Evolutionary conservation across 2,797 vertebrate species (phyloP).

Genomic region (Toxotes lorentzi): DNA sequence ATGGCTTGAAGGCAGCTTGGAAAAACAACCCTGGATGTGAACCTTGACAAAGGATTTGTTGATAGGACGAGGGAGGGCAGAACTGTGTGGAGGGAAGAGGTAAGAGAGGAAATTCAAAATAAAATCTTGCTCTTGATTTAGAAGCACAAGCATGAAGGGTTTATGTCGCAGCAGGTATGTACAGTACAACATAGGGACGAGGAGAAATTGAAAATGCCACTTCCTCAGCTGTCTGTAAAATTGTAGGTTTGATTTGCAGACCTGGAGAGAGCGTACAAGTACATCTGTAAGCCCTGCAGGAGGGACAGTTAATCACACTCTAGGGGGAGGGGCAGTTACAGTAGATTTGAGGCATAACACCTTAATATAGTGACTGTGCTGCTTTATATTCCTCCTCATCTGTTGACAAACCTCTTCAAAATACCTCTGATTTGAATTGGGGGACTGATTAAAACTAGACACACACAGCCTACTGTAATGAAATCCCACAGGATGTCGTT

Average conservation of each 20-base stretch:
- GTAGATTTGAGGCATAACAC: conserved; percentile 13
- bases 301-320: conserved; percentile 31
- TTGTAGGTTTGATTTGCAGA: conserved; percentile 40
- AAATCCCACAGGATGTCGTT: not conserved
- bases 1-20: conserved; percentile 7
- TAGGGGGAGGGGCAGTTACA: not conserved
- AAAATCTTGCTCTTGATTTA: conserved; percentile 21
- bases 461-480: not conserved
- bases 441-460: not conserved
- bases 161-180: conserved; percentile 14
- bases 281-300: conserved; percentile 21
- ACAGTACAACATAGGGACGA: not conserved
- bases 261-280: conserved; percentile 13
- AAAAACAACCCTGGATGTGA: conserved; percentile 1
- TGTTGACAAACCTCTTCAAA: not conserved
- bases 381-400: not conserved
- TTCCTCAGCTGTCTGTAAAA: conserved; percentile 14
- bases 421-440: conserved; percentile 7
- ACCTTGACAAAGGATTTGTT: conserved; percentile 3
- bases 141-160: conserved; percentile 7
- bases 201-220: not conserved
- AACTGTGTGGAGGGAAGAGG: not conserved
- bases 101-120: conserved; percentile 19
- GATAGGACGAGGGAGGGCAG: conserved; percentile 8
- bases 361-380: not conserved